Evolutionary conservation across 1,140 invertebrate genomes (phyloP).

Genomic region (Atta cephalotes): DNA sequence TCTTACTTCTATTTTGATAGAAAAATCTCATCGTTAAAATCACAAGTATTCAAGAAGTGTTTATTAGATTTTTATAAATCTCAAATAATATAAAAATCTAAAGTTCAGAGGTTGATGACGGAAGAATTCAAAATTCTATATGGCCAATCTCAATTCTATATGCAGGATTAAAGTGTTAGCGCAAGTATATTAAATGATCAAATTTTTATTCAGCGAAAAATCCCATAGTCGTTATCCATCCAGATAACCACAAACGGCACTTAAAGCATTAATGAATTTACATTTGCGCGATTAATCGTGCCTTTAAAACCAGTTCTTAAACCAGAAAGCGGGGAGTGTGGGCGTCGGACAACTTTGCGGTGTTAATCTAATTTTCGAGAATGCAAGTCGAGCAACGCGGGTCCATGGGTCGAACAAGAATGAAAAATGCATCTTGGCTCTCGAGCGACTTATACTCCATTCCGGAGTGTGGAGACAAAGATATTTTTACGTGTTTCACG

Average conservation of each 20-base stretch:
- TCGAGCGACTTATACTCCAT: not conserved
- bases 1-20: too few species aligned
- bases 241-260: not conserved
- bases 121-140: too few species aligned
- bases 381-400: constrained; percentile 32
- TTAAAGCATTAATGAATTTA: constrained; percentile 49
- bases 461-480: constrained; percentile 14
- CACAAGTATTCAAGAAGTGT: too few species aligned
- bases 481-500: constrained; percentile 20
- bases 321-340: not conserved
- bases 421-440: constrained; percentile 45
- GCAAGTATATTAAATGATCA: not conserved
- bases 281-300: constrained; percentile 28
- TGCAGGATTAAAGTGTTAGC: not conserved
- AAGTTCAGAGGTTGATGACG: too few species aligned
- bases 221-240: not conserved
- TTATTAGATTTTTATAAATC: too few species aligned
- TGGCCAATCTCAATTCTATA: too few species aligned
- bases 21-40: too few species aligned
- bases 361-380: constrained; percentile 59
- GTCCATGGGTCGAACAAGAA: constrained; percentile 15
- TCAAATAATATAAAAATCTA: too few species aligned
- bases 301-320: constrained; percentile 41
- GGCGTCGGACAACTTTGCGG: constrained; percentile 38
- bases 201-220: constrained; percentile 8